Evolutionary conservation across 1,140 invertebrate genomes (phyloP), one percentile per base, ranked within the genome.

Genomic region (Heterodera carotae): DNA sequence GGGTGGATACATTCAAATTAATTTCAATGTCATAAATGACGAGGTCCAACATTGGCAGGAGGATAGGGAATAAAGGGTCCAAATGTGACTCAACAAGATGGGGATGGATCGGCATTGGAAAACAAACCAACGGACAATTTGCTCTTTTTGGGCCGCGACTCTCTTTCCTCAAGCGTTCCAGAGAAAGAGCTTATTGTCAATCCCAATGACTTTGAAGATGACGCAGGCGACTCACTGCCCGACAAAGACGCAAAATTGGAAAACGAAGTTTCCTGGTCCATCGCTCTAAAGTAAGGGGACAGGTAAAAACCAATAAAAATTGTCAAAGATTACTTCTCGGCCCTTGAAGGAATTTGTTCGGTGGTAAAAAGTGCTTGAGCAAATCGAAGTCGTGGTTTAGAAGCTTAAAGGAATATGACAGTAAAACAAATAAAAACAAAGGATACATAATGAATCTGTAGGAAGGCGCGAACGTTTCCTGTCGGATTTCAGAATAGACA

Each of bases 341-440:
- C 75, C 22, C 77, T 39, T 7, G 77, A 78, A 43, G 77, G 77
- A 25, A 78, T 78, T 6, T 62, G 60, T 56, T 78, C 77, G n/a
- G 67, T 78, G 48, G 73, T 77, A 62, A 74, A 74, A 3, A 39
- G 34, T 39, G 60, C 75, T 34, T 66, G 64, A 7, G 71, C 36
- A 77, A 78, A 78, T 4, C 77, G 73, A 15, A 78, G 25, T 29
- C 62, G 43, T 7, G 72, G 77, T n/a, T 78, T 78, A 22, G 29
- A 43, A 79, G 48, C 56, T 36, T 78, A 43, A 78, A 77, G n/a
- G n/a, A n/a, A n/a, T n/a, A n/a, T n/a, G n/a, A n/a, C n/a, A n/a
- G n/a, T n/a, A n/a, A n/a, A n/a, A n/a, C n/a, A n/a, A n/a, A n/a
- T n/a, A n/a, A n/a, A n/a, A n/a, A n/a, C n/a, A n/a, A n/a, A n/a